Base-by-base conservation (phyloP, 2,797 vertebrate species). In the Aselliscus stoliczkanus region DNA sequence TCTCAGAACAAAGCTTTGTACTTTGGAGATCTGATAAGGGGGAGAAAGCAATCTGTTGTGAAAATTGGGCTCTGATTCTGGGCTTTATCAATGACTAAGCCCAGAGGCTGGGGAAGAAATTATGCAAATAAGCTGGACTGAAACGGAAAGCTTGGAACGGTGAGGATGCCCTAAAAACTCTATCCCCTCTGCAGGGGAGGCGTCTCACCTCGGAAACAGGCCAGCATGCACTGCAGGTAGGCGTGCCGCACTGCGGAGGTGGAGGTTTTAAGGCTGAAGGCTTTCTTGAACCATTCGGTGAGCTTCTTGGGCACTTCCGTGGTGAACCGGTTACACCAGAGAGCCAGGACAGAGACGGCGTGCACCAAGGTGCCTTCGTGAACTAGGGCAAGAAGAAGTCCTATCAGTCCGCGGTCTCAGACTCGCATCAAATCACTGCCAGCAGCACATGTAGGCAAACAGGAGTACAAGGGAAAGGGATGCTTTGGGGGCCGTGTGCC, bases 341-440 rank as follows among this genome's bases (percentile, higher is more conserved):
- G 99, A 44, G 99, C 99, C 91, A 99, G 98, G 92, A 99, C 98
- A 4, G 99, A 99, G 95, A 99, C 99, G 0, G 99, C 99, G 0
- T 99, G 99, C 50, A 99, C 99, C 98, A 99, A 95, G 0, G 99
- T 99, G 27, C 99, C 99, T 97, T 99, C 99, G 0, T 99, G 99
- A 96, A 99, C 99, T 99, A 95, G 75, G 88, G 70, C 58, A 54
- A 86, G 89, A 93, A 58, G 95, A 21, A 89, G 64, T n/a, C 88
- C 50, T 9, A 7, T 97, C 92, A 97, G 93, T 34, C n/a, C 42
- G 37, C 21, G 23, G 34, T 34, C 2, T 62, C 44, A 82, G 20
- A 70, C 65, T 42, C 77, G 54, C 6, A 0, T 29, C 81, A 21
- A 93, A 52, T 37, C 92, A 50, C 84, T 54, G 17, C 20, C 77